These are phyloP conservation scores for Eilema griseolum DNA, from an alignment of 2,888 invertebrate species.

Conservation along the genomic window DNA sequence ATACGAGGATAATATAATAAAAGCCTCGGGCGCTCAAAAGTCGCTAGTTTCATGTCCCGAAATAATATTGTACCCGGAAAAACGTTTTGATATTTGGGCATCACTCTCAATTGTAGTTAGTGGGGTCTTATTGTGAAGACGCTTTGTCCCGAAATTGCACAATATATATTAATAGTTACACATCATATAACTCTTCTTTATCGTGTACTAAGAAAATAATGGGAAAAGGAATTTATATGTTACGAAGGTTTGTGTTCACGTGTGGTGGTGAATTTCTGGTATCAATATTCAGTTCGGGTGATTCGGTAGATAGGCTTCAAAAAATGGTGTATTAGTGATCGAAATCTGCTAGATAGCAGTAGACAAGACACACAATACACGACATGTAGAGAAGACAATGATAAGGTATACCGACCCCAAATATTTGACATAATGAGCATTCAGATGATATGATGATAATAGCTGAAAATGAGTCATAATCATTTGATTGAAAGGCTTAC, in stretches of 20 bases:
- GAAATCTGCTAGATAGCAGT: too few relatives aligned
- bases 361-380: too few relatives aligned
- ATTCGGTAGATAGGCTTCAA: background rate
- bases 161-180: background rate
- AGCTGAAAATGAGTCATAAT: too few relatives aligned
- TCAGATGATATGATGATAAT: too few relatives aligned
- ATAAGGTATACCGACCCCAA: too few relatives aligned
- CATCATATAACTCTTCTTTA: background rate
- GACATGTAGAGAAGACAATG: too few relatives aligned
- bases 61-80: conserved; percentile 10
- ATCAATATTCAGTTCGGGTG: background rate
- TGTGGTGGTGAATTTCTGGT: background rate
- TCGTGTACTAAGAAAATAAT: background rate
- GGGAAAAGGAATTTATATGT: background rate
- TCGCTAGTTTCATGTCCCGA: conserved; percentile 13
- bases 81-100: conserved; percentile 8
- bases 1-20: conserved; percentile 11
- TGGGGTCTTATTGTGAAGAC: background rate
- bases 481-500: background rate
- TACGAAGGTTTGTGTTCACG: background rate
- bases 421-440: too few relatives aligned
- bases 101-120: conserved; percentile 11
- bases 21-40: conserved; percentile 7
- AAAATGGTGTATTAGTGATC: too few relatives aligned
- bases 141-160: conserved; percentile 4